phyloP scores from a whole-genome alignment of 2,888 invertebrate species.

The Arenicola marina region DNA sequence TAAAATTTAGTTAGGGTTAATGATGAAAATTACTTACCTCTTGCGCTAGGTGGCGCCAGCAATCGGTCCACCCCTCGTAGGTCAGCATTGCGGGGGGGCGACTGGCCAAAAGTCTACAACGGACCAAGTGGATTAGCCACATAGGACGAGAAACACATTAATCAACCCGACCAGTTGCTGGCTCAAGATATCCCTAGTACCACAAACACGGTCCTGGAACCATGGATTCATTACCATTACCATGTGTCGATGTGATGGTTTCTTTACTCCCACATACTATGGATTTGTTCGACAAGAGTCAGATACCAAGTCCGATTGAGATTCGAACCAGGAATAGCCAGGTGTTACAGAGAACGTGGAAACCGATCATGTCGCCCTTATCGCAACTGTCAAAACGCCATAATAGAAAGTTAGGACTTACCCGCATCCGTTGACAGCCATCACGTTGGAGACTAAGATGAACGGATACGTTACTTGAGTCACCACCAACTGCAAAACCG shows the following conservation, averaged over 20 bases:
- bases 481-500: slow-evolving; percentile 18
- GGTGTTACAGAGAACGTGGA: too few species aligned
- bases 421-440: slow-evolving; percentile 84
- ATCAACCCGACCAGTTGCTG: background rate
- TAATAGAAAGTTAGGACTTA: too few species aligned
- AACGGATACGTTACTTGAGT: slow-evolving; percentile 75
- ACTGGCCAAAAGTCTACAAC: slow-evolving; percentile 73
- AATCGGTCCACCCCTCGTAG: slow-evolving; percentile 80
- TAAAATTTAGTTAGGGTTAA: background rate
- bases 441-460: slow-evolving; percentile 87
- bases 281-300: too few species aligned
- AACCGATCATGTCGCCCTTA: too few species aligned
- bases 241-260: too few species aligned
- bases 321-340: background rate
- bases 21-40: too few species aligned
- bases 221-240: too few species aligned
- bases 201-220: too few species aligned
- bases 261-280: too few species aligned
- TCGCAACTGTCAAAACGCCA: too few species aligned
- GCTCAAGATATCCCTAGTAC: too few species aligned
- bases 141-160: background rate
- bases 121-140: slow-evolving; percentile 37
- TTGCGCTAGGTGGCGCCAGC: slow-evolving; percentile 63
- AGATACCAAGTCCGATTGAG: too few species aligned
- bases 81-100: slow-evolving; percentile 82